Base-by-base conservation (phyloP, 2,797 vertebrate species). In the Chelon labrosus region DNA sequence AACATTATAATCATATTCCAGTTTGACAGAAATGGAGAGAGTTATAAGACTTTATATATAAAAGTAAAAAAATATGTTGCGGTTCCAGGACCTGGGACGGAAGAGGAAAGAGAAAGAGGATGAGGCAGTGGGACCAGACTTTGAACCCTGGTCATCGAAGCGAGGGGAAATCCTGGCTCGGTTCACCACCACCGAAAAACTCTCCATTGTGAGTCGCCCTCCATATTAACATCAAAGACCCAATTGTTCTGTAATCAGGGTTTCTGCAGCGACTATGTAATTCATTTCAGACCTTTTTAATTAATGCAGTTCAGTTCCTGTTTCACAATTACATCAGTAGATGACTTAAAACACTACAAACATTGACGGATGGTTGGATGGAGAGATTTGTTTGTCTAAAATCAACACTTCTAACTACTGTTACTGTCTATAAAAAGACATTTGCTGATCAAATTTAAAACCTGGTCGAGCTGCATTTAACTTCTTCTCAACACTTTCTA, bases 111-210 rank as follows among this genome's bases (percentile, higher is more conserved):
- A 97, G 19, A 95, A 92, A 10, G 96, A 97, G 10, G 94, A 93
- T 41, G 97, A 97, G 7, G 92, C 80, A 1, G 93, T 98, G 2
- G 97, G 96, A 47, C 77, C 80, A 13, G 97, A 99, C 79, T 99
- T 99, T 91, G 97, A 99, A 42, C 95, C 95, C 0, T 99, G 98
- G 98, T 93, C 96, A 1, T 92, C 84, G 59, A 99, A 98, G 81
- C 95, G 97, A 13, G 95, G 94, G 11, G 97, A 99, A 65, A 98
- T 99, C 85, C 94, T 99, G 61, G 91, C 97, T 64, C 93, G 97
- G 72, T 99, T 99, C 86, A 99, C 98, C 7, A 99, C 98, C 49
- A 98, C 97, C 0, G 98, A 99, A 82, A 99, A 98, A 63, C 96
- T 99, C 1, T 99, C 98, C 1, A 99, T 99, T 17, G 98, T 99